These are phyloP conservation scores for Drosophila crucigera DNA, from an alignment of 2,888 invertebrate species.

Conservation along the genomic window DNA sequence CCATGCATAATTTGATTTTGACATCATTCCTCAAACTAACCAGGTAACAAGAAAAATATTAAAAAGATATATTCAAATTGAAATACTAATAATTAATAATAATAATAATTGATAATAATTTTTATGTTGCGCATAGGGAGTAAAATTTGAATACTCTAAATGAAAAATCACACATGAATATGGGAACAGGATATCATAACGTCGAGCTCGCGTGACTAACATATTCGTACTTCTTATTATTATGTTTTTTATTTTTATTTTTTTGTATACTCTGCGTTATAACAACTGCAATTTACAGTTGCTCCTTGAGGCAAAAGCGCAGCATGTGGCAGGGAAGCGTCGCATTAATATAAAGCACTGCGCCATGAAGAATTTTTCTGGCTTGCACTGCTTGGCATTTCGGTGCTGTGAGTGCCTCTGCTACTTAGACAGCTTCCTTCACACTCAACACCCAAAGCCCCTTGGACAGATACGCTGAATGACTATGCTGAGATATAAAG, in stretches of 20 bases:
- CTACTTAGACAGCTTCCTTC: constrained; percentile 44
- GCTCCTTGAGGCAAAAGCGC: constrained; percentile 58
- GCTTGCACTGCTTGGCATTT: constrained; percentile 49
- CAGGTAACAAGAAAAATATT: background rate
- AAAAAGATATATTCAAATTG: background rate
- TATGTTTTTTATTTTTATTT: constrained; percentile 36
- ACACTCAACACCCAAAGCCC: constrained; percentile 10
- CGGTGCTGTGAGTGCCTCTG: constrained; percentile 29
- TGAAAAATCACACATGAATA: accelerated
- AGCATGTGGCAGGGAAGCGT: constrained; percentile 56
- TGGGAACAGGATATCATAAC: background rate
- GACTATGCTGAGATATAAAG: constrained; percentile 32
- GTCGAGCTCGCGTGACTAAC: background rate
- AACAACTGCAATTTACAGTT: constrained; percentile 77
- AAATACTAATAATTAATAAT: background rate
- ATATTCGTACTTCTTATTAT: constrained; percentile 44
- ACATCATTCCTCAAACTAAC: background rate
- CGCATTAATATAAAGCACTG: constrained; percentile 76
- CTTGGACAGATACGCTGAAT: constrained; percentile 32
- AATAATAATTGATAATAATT: no score
- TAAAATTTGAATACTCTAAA: background rate
- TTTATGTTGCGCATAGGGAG: background rate
- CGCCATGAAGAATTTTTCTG: constrained; percentile 75
- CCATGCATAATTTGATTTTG: background rate
- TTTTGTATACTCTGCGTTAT: constrained; percentile 49